Percentiles rank a stretch among this genome's conserved stretches.
Conservation (phyloP, 2,113 vertebrate genomes). For the Varanus komodoensis region DNA sequence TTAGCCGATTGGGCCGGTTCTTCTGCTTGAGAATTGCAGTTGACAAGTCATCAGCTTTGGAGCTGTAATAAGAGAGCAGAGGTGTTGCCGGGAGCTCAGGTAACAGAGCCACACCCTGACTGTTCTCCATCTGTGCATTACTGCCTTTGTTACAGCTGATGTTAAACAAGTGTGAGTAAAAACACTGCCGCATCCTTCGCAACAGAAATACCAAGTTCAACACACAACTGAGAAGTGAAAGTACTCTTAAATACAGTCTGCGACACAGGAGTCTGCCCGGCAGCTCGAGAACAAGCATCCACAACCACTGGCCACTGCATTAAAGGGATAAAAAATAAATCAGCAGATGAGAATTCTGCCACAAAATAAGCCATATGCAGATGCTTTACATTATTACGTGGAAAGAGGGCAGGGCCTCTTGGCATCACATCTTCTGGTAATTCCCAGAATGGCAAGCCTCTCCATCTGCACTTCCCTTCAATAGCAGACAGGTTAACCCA, state of each 20-base stretch:
- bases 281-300: neutral
- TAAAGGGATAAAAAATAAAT: neutral
- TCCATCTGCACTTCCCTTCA: neutral
- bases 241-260: neutral
- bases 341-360: neutral
- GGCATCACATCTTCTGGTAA: neutral
- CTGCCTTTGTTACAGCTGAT: neutral
- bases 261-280: neutral
- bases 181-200: neutral
- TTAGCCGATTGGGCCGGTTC: conserved; percentile 96
- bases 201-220: neutral
- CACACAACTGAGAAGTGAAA: neutral
- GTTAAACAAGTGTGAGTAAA: neutral
- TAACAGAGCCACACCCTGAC: neutral
- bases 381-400: neutral
- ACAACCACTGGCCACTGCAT: too few species aligned
- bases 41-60: conserved; percentile 95
- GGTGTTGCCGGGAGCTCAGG: neutral
- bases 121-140: neutral
- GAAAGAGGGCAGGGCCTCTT: neutral
- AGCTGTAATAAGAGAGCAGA: conserved; percentile 75
- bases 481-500: neutral
- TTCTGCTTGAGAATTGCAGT: conserved; percentile 99
- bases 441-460: too few species aligned
- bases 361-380: neutral